Evolutionary conservation across 2,797 vertebrate genomes (phyloP), one percentile per base, ranked within the genome.

Genomic region (Hylomyscus alleni): DNA sequence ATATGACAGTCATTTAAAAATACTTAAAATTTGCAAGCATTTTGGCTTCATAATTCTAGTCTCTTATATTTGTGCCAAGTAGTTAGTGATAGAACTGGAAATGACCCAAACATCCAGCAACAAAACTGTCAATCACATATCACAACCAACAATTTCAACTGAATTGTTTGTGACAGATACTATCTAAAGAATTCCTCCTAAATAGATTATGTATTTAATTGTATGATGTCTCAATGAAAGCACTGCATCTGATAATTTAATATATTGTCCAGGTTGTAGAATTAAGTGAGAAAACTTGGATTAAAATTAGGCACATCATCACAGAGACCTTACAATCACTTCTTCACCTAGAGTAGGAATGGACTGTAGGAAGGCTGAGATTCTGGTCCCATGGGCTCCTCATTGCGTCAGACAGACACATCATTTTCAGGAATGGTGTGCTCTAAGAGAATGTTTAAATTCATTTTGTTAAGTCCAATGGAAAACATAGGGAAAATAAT

Each of bases 11-110:
- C n/a, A 6, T 2, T 84, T n/a, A 31, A 34, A 31, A 76, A 34
- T 31, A 78, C 81, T 89, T 78, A 84, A 94, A 88, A 84, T 88
- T 15, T 58, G 34, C 3, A 94, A 80, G 24, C 29, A 93, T 50
- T 93, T 47, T 56, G 19, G 80, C 54, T 54, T 58, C 6, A 24
- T 3, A 50, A 52, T 81, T 87, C 44, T 73, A 81, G 12, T 87
- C 50, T 52, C 31, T 24, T 67, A 67, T 67, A 22, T 82, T 93
- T 31, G 75, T 12, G 1, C 2, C 4, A 50, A 44, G n/a, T 54
- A 54, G 73, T 83, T 22, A 86, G 20, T 72, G 54, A 92, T 12
- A 75, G 4, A 69, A 73, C 19, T 76, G 29, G 24, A 93, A 84
- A 90, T 54, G 2, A 62, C 5, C 6, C 47, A 67, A 60, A 62